Evolutionary conservation across 2,113 vertebrate genomes (phyloP).

Genomic region (Loxodonta africana): DNA sequence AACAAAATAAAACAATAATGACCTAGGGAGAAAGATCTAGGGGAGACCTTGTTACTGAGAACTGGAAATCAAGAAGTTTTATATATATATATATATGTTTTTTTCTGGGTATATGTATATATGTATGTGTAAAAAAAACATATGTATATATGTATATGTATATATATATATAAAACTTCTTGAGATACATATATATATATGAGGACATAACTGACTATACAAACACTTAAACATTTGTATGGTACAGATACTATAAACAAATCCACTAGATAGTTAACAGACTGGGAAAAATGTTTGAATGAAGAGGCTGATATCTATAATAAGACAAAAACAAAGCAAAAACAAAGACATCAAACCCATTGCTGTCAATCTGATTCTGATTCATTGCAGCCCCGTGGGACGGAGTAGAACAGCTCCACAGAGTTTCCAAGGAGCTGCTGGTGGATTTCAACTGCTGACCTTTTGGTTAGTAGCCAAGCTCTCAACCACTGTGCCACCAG

Average conservation of each 20-base stretch:
- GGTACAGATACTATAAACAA: background rate
- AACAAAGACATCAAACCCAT: background rate
- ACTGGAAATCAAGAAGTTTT: background rate
- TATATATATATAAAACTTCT: too few species aligned
- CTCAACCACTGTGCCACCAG: too few species aligned
- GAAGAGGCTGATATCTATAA: background rate
- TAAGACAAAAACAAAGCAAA: background rate
- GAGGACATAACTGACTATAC: background rate
- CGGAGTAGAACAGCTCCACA: too few species aligned
- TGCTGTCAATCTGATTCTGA: too few species aligned
- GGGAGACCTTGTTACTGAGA: background rate
- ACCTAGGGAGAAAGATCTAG: background rate
- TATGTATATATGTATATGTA: too few species aligned
- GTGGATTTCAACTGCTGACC: too few species aligned
- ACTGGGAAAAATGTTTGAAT: constrained; percentile 12
- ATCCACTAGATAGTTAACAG: background rate
- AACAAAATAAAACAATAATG: constrained; percentile 27
- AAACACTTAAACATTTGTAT: background rate
- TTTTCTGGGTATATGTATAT: too few species aligned
- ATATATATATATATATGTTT: background rate
- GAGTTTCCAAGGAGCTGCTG: too few species aligned
- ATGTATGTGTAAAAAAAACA: too few species aligned
- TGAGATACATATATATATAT: too few species aligned
- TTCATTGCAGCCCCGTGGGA: too few species aligned
- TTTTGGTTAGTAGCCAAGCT: too few species aligned